Evolutionary conservation across 2,797 vertebrate genomes (phyloP), one percentile per base, ranked within the genome.

Genomic region (Sebastes itinus): DNA sequence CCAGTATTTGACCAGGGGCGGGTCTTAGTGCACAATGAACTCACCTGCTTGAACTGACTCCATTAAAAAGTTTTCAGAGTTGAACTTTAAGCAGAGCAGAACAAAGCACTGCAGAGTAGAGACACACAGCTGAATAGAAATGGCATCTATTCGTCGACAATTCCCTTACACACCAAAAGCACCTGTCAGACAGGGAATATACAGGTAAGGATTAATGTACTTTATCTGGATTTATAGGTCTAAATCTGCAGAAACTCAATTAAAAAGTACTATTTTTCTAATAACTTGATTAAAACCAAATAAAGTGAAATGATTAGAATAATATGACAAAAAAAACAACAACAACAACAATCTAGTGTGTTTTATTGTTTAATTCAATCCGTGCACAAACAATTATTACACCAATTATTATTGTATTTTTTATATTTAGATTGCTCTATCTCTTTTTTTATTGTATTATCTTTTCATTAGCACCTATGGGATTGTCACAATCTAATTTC

Each of bases 151-250:
- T 67, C 78, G 70, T 33, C 91, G 94, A 74, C 80, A 88, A 22
- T 78, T 93, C 28, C 78, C 90, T 1, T 95, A 95, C 77, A 96
- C 96, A 27, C 71, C 91, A 1, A 96, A 94, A 86, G 95, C 96
- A 5, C 96, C 96, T 12, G 71, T 95, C 69, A 95, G 95, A 75
- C 92, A 94, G 83, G 95, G 96, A 2, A 91, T 97, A 66, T 96
- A 96, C 95, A 97, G 96, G 96, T 97, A 93, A 88, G 85, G 5
- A 11, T 20, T 6, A 5, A 27, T 46, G 1, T 6, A 10, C 28
- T 28, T 6, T 7, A n/a, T 25, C 16, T 63, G 14, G 10, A 13
- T 11, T 20, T 63, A 18, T 18, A 2, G 3, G 2, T 25, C 4
- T 12, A 1, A 18, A 46, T 10, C 7, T 46, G 6, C 2, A 52